These are phyloP conservation scores for Sus cebifrons DNA, from an alignment of 2,797 vertebrate species.

Conservation along the genomic window DNA sequence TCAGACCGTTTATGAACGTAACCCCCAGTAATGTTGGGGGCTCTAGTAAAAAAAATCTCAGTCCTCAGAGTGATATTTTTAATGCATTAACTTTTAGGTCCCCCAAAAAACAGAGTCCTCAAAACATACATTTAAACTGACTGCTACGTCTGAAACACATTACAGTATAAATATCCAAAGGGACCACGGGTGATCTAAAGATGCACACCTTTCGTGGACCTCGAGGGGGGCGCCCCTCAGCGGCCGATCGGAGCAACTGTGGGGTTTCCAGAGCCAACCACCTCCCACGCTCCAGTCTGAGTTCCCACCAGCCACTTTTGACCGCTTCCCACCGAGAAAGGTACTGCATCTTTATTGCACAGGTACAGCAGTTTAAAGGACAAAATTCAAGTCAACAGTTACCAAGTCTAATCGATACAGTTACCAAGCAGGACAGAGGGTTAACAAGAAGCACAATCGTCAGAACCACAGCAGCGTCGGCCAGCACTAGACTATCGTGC, in stretches of 20 bases:
- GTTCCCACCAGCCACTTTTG: slow-evolving; percentile 68
- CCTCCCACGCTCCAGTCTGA: not conserved
- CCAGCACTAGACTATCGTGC: slow-evolving; percentile 91
- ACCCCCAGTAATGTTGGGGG: not conserved
- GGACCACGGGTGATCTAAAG: slow-evolving; percentile 75
- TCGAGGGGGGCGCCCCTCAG: not conserved
- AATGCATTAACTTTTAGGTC: slow-evolving; percentile 59
- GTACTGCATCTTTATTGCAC: slow-evolving; percentile 80
- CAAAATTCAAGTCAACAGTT: slow-evolving; percentile 76
- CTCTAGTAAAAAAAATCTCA: slow-evolving; percentile 46
- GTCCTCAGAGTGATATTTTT: slow-evolving; percentile 22
- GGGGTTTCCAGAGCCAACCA: slow-evolving; percentile 53
- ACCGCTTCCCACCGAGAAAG: slow-evolving; percentile 63
- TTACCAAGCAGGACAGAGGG: slow-evolving; percentile 86
- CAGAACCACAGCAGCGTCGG: slow-evolving; percentile 91
- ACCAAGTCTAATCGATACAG: slow-evolving; percentile 84
- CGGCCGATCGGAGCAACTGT: slow-evolving; percentile 64
- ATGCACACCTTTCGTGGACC: slow-evolving; percentile 71
- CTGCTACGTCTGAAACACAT: slow-evolving; percentile 44
- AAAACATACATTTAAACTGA: slow-evolving; percentile 69
- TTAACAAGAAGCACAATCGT: slow-evolving; percentile 81
- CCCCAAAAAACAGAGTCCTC: slow-evolving; percentile 58
- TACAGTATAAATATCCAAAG: slow-evolving; percentile 69
- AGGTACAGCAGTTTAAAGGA: slow-evolving; percentile 79
- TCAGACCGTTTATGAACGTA: slow-evolving; percentile 36